Evolutionary conservation across 2,113 vertebrate species (phyloP).

Genomic region (Pyrgilauda ruficollis): DNA sequence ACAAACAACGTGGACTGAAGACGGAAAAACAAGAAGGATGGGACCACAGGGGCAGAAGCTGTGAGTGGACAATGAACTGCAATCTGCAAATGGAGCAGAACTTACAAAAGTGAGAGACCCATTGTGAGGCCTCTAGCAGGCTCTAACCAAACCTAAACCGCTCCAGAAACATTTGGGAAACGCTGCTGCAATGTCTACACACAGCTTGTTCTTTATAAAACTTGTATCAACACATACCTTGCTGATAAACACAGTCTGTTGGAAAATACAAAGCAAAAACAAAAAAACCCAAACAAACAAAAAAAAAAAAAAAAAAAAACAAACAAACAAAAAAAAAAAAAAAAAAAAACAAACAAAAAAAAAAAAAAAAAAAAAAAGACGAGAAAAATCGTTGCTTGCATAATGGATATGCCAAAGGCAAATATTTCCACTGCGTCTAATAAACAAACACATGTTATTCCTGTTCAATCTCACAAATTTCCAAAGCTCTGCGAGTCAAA

Average conservation of each 20-base stretch:
- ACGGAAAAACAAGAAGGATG: neutral
- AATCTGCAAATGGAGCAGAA: neutral
- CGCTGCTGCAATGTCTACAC: neutral
- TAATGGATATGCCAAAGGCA: neutral
- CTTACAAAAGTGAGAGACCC: neutral
- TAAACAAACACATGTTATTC: neutral
- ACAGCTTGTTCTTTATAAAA: neutral
- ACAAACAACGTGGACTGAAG: neutral
- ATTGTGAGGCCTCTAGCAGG: neutral
- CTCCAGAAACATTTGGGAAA: neutral
- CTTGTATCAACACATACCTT: neutral
- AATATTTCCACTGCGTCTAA: neutral
- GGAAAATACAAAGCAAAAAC: neutral
- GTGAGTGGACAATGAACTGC: accelerated
- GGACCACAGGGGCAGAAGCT: neutral
- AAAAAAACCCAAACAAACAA: no score
- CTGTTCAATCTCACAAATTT: neutral
- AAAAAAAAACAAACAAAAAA: neutral
- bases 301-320: neutral
- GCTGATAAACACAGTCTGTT: neutral
- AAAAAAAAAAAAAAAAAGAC: neutral
- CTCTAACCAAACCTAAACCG: neutral
- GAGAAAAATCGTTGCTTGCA: neutral
- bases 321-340: neutral
- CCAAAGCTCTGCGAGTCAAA: neutral